phyloP scores from a whole-genome alignment of 1,140 invertebrate species.

The Triops longicaudatus region DNA sequence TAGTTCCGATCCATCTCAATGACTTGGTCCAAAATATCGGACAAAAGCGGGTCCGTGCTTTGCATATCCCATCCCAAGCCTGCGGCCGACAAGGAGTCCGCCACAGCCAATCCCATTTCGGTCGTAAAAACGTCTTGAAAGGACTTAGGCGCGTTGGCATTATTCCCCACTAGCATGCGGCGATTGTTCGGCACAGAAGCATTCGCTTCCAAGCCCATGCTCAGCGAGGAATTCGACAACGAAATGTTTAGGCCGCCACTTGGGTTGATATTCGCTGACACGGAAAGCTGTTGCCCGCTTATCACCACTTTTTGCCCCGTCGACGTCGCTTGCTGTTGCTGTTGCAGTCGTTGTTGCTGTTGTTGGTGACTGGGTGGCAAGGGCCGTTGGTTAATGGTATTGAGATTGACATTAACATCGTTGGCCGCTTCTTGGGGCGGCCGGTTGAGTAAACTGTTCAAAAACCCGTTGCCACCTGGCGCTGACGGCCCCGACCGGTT shows the following conservation, averaged over 20 bases:
- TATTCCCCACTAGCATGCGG: not conserved
- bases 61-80: slow-evolving; percentile 42
- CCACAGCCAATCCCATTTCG: slow-evolving; percentile 25
- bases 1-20: slow-evolving; percentile 58
- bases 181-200: not conserved
- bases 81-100: slow-evolving; percentile 34
- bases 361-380: slow-evolving; percentile 27
- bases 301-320: slow-evolving; percentile 20
- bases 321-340: slow-evolving; percentile 24
- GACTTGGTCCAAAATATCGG: slow-evolving; percentile 72
- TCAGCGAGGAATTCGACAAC: slow-evolving; percentile 14
- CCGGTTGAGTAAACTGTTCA: slow-evolving; percentile 29
- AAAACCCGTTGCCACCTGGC: not conserved
- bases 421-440: slow-evolving; percentile 23
- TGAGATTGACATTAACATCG: not conserved
- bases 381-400: slow-evolving; percentile 5
- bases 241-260: slow-evolving; percentile 29
- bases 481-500: slow-evolving; percentile 19
- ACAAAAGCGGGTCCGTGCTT: slow-evolving; percentile 59
- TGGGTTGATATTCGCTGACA: slow-evolving; percentile 22
- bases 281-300: slow-evolving; percentile 25
- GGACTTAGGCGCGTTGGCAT: not conserved
- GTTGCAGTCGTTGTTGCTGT: slow-evolving; percentile 21
- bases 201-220: not conserved
- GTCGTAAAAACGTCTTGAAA: slow-evolving; percentile 20